Base-by-base conservation (phyloP, 1,140 invertebrate species). In the Saccostrea glomerata region DNA sequence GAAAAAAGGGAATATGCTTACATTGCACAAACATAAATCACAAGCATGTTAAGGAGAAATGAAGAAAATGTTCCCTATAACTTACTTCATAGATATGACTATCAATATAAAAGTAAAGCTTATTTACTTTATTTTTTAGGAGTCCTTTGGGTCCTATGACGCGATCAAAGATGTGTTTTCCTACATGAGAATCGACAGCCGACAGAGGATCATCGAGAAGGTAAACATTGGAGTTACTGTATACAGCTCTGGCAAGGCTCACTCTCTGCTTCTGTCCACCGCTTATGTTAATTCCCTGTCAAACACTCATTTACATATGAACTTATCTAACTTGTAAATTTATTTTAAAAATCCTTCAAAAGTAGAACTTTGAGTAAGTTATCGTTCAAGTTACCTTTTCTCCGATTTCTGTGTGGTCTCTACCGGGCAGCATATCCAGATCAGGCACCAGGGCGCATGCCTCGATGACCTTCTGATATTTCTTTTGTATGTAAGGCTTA, bases 361-460 rank as follows among this genome's bases (percentile, higher is more conserved):
- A 17, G 5, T 7, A 13, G 17, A 12, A 84, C n/a, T 55, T 20
- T 84, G 13, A 25, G 11, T 25, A 77, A 9, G 60, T 66, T 23
- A 17, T 66, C n/a, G 15, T 20, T n/a, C 0, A n/a, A 63, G 20
- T 55, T 89, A 94, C 94, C 92, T 92, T 94, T 90, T 95, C 94
- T 36, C 94, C 94, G 86, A 95, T 94, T 87, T 95, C 96, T 5
- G 97, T 97, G 86, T 96, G 94, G 92, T 97, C 97, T 0, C 97
- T 97, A 83, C 96, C 95, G 0, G 96, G 95, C 12, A 97, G 92
- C 82, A 97, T 95, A n/a, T 96, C 96, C 87, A 98, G 93, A 93
- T 98, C 97, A 7, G 96, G 96, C 89, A 96, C 95, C n/a, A 98
- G 93, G 93, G 95, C 90, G 95, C 96, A 94, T 91, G 95, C 93